phyloP scores from a whole-genome alignment of 2,888 invertebrate species.

The Lissocephala sabroskyi region DNA sequence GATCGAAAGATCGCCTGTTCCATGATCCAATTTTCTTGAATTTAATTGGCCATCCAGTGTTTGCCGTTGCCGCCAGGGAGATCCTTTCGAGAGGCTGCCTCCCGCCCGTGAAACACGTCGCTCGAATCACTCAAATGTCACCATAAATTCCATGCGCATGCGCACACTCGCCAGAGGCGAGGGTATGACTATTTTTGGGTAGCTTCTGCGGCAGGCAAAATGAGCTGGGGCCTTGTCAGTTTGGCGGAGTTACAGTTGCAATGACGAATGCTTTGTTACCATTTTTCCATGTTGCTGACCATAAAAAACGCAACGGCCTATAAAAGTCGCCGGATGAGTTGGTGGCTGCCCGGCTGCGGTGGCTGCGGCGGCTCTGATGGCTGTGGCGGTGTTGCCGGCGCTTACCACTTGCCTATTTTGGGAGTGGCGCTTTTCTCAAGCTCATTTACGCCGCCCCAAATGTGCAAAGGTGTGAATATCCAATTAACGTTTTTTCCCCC shows the following conservation, averaged over 20 bases:
- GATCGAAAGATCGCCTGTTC: background rate
- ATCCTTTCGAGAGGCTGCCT: slow-evolving; percentile 19
- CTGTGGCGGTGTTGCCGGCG: slow-evolving; percentile 43
- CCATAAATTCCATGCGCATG: slow-evolving; percentile 64
- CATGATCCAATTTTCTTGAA: slow-evolving; percentile 50
- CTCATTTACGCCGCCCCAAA: slow-evolving; percentile 60
- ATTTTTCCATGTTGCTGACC: slow-evolving; percentile 40
- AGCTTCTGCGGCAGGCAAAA: slow-evolving; percentile 9
- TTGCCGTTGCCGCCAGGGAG: slow-evolving; percentile 11
- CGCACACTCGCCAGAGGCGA: slow-evolving; percentile 66
- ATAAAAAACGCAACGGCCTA: slow-evolving; percentile 32
- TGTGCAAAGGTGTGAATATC: slow-evolving; percentile 58
- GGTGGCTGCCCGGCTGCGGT: background rate
- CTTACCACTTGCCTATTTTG: slow-evolving; percentile 62
- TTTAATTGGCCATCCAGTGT: slow-evolving; percentile 52
- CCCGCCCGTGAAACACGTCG: slow-evolving; percentile 46
- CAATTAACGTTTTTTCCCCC: slow-evolving; percentile 42
- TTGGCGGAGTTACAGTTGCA: background rate
- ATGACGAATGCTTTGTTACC: slow-evolving; percentile 38
- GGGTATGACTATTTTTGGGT: slow-evolving; percentile 60
- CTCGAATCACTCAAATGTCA: slow-evolving; percentile 66
- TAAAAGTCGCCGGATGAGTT: slow-evolving; percentile 3
- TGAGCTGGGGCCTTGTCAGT: slow-evolving; percentile 6
- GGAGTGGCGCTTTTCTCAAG: slow-evolving; percentile 53
- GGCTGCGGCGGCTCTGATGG: too few relatives aligned